A percentile compares a stretch with the other conserved stretches of the same genome.
phyloP scores from a whole-genome alignment of 2,888 invertebrate genomes.

The Eueremaeus valkanovi region DNA sequence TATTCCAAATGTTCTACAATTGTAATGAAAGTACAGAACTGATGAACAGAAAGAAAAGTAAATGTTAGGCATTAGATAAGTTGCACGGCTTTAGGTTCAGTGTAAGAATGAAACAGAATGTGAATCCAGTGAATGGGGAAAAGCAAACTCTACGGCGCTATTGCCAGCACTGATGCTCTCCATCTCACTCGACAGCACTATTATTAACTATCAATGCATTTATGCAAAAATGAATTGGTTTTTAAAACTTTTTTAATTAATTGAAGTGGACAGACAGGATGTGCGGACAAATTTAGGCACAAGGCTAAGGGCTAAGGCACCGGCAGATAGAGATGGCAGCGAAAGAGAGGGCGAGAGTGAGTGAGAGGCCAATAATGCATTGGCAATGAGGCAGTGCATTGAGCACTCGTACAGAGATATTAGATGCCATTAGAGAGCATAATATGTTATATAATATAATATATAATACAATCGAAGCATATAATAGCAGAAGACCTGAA shows the following conservation, averaged over 20 bases:
- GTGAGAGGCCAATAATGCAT: background rate
- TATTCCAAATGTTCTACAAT: background rate
- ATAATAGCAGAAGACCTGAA: background rate
- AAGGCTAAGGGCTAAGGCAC: no score
- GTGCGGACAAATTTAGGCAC: background rate
- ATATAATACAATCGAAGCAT: background rate
- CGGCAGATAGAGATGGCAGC: no score
- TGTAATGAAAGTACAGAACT: background rate
- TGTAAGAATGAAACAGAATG: no score
- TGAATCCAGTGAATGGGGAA: background rate
- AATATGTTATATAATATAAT: background rate
- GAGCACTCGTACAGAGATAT: background rate
- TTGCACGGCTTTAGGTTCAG: no score
- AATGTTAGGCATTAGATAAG: slow-evolving; percentile 21
- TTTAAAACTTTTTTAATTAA: slow-evolving; percentile 17
- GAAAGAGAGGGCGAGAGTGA: no score
- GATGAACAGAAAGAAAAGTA: slow-evolving; percentile 25
- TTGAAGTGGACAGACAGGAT: background rate
- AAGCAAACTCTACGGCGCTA: background rate
- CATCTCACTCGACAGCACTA: background rate
- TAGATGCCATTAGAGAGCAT: background rate
- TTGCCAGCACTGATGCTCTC: no score
- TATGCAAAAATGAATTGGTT: background rate
- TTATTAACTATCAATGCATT: background rate
- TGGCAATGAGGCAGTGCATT: background rate